phyloP scores from a whole-genome alignment of 2,797 vertebrate genomes.

The Chromis chromis region DNA sequence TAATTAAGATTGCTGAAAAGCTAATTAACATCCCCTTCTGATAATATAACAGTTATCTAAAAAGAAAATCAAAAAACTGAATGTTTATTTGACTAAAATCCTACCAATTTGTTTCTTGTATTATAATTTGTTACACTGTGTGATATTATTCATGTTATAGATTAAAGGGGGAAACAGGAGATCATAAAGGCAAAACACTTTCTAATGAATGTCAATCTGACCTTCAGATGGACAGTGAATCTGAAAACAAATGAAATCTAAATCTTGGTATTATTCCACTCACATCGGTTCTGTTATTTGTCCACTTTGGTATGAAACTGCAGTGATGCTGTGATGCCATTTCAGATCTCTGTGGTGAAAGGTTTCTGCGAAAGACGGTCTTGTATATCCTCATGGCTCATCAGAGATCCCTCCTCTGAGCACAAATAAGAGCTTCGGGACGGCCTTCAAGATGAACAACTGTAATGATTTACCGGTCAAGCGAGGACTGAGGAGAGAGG shows the following conservation, averaged over 20 bases:
- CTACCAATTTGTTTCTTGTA: no score
- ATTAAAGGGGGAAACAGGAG: no score
- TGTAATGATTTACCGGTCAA: background rate
- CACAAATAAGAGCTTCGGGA: background rate
- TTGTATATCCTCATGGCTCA: background rate
- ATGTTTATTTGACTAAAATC: no score
- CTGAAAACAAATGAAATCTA: background rate
- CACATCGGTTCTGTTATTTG: background rate
- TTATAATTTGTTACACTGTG: no score
- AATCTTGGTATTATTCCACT: background rate
- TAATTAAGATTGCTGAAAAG: background rate
- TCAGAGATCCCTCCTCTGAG: background rate
- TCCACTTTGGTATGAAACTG: background rate
- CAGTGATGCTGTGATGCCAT: background rate
- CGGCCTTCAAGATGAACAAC: background rate
- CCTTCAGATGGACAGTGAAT: background rate
- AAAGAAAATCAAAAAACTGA: no score
- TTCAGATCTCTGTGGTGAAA: background rate
- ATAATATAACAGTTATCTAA: background rate
- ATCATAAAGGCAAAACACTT: background rate
- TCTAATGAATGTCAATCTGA: background rate
- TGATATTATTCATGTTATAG: no score
- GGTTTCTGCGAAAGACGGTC: background rate
- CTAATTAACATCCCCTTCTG: background rate
- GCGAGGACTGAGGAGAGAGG: background rate